These are phyloP conservation scores for Drosophila equinoxialis DNA, from an alignment of 1,140 invertebrate genomes.

Conservation along the genomic window DNA sequence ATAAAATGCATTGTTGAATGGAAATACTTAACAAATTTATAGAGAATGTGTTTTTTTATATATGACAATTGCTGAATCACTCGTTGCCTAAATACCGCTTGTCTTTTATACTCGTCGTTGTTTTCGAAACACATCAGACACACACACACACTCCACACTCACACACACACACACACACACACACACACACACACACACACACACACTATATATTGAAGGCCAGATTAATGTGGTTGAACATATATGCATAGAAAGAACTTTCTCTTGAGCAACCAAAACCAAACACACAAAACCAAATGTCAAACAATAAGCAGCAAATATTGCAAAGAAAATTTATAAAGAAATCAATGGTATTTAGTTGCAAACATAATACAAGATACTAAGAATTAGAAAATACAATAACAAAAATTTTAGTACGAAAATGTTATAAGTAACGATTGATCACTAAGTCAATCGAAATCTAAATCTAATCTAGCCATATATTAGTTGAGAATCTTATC, in stretches of 20 bases:
- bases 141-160: conserved; percentile 37
- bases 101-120: conserved; percentile 82
- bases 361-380: conserved; percentile 45
- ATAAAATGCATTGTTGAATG: conserved; percentile 68
- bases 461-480: conserved; percentile 41
- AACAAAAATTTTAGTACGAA: conserved; percentile 13
- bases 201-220: neutral
- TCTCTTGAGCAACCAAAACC: conserved; percentile 41
- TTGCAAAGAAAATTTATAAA: conserved; percentile 59
- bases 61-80: conserved; percentile 82
- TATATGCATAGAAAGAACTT: conserved; percentile 36
- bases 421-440: conserved; percentile 13
- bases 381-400: conserved; percentile 26
- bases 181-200: conserved; percentile 35
- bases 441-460: neutral
- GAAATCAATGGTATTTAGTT: conserved; percentile 70
- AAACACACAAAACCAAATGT: conserved; percentile 38
- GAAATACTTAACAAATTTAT: conserved; percentile 64
- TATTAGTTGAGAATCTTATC: conserved; percentile 1
- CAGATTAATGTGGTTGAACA: conserved; percentile 24
- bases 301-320: conserved; percentile 78
- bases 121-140: conserved; percentile 73
- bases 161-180: conserved; percentile 35
- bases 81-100: conserved; percentile 83
- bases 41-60: conserved; percentile 77